Evolutionary conservation across 1,140 invertebrate genomes (phyloP).

Genomic region (Ceratosolen solmsi): DNA sequence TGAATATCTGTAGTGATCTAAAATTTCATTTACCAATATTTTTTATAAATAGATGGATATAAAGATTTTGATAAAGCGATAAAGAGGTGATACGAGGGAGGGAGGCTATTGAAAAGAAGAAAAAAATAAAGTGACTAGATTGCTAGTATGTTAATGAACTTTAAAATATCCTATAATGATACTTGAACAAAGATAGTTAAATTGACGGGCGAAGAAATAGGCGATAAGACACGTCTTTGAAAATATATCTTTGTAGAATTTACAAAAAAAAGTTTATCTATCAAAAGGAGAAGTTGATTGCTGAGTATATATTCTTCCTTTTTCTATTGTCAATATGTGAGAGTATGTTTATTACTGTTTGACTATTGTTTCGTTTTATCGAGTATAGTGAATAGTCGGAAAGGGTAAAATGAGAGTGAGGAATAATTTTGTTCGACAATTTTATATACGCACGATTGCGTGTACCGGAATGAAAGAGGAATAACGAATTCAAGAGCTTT

Average conservation of each 20-base stretch:
- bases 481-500: constrained; percentile 10
- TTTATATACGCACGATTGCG: constrained; percentile 31
- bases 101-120: no score
- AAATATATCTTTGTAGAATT: constrained; percentile 22
- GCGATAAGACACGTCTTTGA: neutral
- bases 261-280: neutral
- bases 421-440: constrained; percentile 31
- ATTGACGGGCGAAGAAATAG: no score
- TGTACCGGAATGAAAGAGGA: constrained; percentile 25
- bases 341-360: constrained; percentile 35
- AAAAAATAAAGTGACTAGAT: no score
- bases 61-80: no score
- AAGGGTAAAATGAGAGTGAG: neutral
- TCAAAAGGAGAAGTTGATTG: constrained; percentile 27
- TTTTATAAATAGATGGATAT: neutral
- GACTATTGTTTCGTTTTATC: constrained; percentile 42
- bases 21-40: neutral
- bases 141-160: no score
- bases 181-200: no score
- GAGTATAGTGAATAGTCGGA: neutral
- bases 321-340: neutral
- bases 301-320: neutral
- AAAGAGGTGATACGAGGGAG: no score
- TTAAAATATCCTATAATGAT: no score
- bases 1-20: neutral